Conservation (phyloP, 2,113 vertebrate species). For the Crotalus horridus region DNA sequence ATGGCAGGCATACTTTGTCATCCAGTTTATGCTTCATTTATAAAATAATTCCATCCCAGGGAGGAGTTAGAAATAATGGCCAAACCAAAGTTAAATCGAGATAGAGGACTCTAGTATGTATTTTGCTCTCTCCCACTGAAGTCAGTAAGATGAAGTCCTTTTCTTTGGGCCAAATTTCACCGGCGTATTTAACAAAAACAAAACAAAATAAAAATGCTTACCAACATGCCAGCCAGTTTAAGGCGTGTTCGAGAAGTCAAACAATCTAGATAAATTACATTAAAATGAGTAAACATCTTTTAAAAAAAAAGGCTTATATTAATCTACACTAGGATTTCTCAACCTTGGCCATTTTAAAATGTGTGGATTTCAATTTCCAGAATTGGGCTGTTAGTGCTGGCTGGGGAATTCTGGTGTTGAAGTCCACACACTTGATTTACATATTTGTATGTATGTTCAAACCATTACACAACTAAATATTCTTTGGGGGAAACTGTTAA, state of each 20-base stretch:
- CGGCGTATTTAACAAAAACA: background rate
- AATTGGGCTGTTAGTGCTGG: background rate
- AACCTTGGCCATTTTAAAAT: background rate
- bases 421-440: background rate
- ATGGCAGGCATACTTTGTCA: background rate
- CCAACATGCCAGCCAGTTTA: constrained; percentile 94
- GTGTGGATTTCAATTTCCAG: background rate
- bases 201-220: constrained; percentile 70
- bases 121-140: background rate
- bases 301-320: background rate
- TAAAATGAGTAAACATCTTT: background rate
- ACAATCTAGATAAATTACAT: constrained; percentile 78
- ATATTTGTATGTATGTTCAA: background rate
- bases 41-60: background rate
- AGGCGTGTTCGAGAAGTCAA: constrained; percentile 84
- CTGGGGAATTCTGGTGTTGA: background rate
- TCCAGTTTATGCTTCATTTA: background rate
- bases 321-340: background rate
- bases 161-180: background rate
- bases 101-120: background rate
- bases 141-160: background rate
- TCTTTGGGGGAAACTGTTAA: background rate
- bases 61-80: constrained; percentile 11
- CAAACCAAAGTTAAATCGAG: background rate
- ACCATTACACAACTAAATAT: background rate